These are phyloP conservation scores for Ancistrus triradiatus DNA, from an alignment of 2,113 vertebrate genomes.

Conservation along the genomic window DNA sequence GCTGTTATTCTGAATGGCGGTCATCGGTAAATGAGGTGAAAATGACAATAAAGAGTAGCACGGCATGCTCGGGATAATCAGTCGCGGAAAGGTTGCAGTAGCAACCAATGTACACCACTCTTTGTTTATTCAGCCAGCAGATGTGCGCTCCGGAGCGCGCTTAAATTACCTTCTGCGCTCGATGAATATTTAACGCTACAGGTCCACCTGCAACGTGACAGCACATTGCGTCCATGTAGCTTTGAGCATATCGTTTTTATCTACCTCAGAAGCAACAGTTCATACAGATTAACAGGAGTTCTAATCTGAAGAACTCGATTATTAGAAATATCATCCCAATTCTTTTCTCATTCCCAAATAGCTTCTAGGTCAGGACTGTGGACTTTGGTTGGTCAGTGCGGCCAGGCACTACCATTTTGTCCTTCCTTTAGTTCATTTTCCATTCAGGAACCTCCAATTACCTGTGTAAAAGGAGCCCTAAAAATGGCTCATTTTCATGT, in stretches of 20 bases:
- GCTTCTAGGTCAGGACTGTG: conserved; percentile 1
- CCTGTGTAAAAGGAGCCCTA: too few species aligned
- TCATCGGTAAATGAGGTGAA: conserved; percentile 4
- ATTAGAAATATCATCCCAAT: conserved; percentile 25
- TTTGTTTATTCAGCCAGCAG: neutral
- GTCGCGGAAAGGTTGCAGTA: too few species aligned
- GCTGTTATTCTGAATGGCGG: neutral
- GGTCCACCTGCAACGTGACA: conserved; percentile 2
- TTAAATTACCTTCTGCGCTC: neutral
- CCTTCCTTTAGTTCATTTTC: too few species aligned
- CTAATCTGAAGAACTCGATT: conserved; percentile 25
- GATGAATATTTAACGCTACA: conserved; percentile 26
- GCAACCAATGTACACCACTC: neutral
- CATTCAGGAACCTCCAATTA: too few species aligned
- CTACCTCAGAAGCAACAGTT: conserved; percentile 6
- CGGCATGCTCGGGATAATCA: too few species aligned
- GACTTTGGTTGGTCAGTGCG: conserved; percentile 15
- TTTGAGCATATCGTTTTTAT: neutral
- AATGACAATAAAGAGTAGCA: conserved; percentile 3
- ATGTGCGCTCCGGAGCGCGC: neutral
- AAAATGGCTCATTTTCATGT: too few species aligned
- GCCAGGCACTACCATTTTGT: conserved; percentile 12
- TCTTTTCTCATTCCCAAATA: conserved; percentile 1
- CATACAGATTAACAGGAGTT: conserved; percentile 5
- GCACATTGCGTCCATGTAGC: neutral